Evolutionary conservation across 2,113 vertebrate species (phyloP).

Genomic region (Stigmatopora argus): DNA sequence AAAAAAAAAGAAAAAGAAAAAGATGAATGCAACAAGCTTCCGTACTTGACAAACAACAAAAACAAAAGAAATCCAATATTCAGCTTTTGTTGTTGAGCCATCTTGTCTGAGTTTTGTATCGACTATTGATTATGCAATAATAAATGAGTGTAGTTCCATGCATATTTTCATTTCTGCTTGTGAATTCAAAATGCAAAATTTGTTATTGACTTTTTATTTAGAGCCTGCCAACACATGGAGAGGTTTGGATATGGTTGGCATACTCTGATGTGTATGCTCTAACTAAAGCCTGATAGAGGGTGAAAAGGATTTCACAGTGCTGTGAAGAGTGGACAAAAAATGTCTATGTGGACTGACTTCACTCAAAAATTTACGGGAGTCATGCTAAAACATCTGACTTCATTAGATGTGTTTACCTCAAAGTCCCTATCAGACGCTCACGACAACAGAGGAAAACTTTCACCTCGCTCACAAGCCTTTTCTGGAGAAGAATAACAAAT

Average conservation of each 20-base stretch:
- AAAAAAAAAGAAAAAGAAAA: too few relatives aligned
- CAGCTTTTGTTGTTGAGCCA: slow-evolving; percentile 24
- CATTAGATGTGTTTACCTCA: slow-evolving; percentile 50
- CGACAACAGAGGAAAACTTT: slow-evolving; percentile 38
- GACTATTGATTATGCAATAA: slow-evolving; percentile 13
- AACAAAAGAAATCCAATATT: slow-evolving; percentile 24
- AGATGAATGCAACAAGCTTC: too few relatives aligned
- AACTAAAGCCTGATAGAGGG: slow-evolving; percentile 18
- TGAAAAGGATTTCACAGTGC: slow-evolving; percentile 30
- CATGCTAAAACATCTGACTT: slow-evolving; percentile 49
- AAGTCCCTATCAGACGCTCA: slow-evolving; percentile 25
- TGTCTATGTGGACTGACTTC: slow-evolving; percentile 39
- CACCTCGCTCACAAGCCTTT: slow-evolving; percentile 27
- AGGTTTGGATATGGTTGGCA: slow-evolving; percentile 10
- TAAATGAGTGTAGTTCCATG: slow-evolving; percentile 1
- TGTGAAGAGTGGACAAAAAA: slow-evolving; percentile 23
- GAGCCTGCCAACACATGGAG: slow-evolving; percentile 17
- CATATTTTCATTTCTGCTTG: not conserved
- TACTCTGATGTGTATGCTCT: not conserved
- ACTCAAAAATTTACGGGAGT: slow-evolving; percentile 42
- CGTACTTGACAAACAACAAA: slow-evolving; percentile 35
- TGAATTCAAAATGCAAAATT: slow-evolving; percentile 8
- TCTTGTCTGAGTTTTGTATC: slow-evolving; percentile 29
- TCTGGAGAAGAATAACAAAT: slow-evolving; percentile 52
- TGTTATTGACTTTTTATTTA: not conserved